Percentiles rank a stretch among this genome's conserved stretches.
Evolutionary conservation across 2,113 vertebrate species (phyloP).

Genomic region (Hemiprocne comata): DNA sequence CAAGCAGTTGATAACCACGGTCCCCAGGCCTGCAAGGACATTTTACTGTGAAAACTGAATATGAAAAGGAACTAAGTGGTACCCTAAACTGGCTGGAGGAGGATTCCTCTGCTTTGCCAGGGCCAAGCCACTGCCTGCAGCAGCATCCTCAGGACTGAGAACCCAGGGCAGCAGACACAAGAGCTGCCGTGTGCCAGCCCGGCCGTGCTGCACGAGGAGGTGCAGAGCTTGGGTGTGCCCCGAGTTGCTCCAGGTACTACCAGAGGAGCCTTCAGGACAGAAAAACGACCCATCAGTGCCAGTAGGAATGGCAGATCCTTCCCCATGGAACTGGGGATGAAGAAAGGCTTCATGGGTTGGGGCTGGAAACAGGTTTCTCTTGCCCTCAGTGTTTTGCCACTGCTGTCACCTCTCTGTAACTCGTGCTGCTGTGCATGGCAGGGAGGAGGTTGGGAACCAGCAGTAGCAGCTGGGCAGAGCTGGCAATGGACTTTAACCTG

Average conservation of each 20-base stretch:
- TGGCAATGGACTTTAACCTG: not conserved
- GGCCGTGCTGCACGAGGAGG: fast-evolving
- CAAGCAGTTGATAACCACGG: fast-evolving
- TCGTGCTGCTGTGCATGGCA: not conserved
- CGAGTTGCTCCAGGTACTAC: not conserved
- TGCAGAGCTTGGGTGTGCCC: fast-evolving
- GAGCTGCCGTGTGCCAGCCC: not conserved
- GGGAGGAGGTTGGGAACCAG: not conserved
- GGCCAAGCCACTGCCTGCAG: not conserved
- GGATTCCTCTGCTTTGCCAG: not conserved
- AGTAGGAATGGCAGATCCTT: not conserved
- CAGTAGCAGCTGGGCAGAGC: no score
- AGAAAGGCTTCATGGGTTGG: not conserved
- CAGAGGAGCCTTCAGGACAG: not conserved
- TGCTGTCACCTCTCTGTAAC: not conserved
- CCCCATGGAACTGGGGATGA: not conserved
- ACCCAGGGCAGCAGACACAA: not conserved
- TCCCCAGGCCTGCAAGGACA: not conserved
- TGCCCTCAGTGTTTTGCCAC: not conserved
- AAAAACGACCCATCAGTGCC: no score
- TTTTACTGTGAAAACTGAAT: not conserved
- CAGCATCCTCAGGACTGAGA: not conserved
- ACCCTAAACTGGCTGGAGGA: not conserved
- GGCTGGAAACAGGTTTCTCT: not conserved
- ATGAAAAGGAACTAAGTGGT: not conserved